These are phyloP conservation scores for Prosapia bicincta DNA, from an alignment of 2,888 invertebrate genomes.

Conservation along the genomic window DNA sequence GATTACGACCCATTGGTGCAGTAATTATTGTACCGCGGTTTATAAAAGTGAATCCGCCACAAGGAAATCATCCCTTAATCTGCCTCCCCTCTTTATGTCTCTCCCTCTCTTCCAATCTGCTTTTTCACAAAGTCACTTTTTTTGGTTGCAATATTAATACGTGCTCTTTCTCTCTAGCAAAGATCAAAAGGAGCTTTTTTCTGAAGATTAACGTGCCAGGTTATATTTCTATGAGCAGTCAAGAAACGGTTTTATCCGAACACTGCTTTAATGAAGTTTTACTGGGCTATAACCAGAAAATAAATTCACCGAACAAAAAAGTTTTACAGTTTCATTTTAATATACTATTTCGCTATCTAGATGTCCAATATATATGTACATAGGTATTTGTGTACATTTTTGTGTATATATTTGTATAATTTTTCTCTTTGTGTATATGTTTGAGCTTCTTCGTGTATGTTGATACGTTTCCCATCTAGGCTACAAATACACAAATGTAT, in stretches of 20 bases:
- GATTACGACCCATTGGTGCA: neutral
- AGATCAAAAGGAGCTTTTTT: neutral
- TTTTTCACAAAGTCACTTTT: conserved; percentile 2
- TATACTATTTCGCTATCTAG: too few species aligned
- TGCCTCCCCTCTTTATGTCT: neutral
- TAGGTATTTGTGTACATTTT: too few species aligned
- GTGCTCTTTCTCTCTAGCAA: neutral
- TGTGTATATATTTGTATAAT: too few species aligned
- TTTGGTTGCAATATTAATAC: neutral
- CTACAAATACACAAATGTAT: too few species aligned
- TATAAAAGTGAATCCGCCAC: neutral
- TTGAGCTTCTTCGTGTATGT: too few species aligned
- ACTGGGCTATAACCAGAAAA: too few species aligned
- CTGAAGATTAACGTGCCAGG: neutral
- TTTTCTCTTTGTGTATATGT: too few species aligned
- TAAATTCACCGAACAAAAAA: too few species aligned
- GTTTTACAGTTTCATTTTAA: too few species aligned
- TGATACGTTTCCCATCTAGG: too few species aligned
- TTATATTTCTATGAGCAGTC: neutral
- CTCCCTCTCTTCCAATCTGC: neutral
- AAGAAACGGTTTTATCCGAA: neutral
- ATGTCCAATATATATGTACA: too few species aligned
- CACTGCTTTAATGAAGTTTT: neutral
- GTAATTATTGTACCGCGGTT: conserved; percentile 2
- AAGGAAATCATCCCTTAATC: conserved; percentile 2